phyloP scores from a whole-genome alignment of 1,140 invertebrate species.

The Nautilus pompilius region DNA sequence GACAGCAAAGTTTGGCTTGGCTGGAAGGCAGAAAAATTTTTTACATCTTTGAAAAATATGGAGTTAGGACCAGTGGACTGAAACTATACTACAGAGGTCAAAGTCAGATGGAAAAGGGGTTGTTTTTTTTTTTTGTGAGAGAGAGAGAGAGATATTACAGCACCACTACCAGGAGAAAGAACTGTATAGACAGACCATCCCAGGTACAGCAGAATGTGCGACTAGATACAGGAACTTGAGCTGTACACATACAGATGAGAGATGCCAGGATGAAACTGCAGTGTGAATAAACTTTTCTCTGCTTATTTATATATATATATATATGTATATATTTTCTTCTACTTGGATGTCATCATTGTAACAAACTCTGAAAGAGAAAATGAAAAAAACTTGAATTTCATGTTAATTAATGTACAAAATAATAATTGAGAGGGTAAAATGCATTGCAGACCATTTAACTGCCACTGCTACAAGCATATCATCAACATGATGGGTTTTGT shows the following conservation, averaged over 20 bases:
- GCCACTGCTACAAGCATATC: too few species aligned
- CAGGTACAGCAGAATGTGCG: slow-evolving; percentile 3
- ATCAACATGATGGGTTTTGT: too few species aligned
- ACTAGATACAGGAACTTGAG: slow-evolving; percentile 4
- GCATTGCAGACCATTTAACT: too few species aligned
- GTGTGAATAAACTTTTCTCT: not conserved
- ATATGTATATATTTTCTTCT: not conserved
- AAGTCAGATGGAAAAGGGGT: slow-evolving; percentile 2
- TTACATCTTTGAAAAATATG: slow-evolving; percentile 6
- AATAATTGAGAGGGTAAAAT: too few species aligned
- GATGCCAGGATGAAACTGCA: slow-evolving; percentile 2
- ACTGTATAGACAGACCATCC: slow-evolving; percentile 7
- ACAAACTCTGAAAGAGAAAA: slow-evolving; percentile 4
- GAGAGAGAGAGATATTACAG: not conserved
- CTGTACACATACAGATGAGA: slow-evolving; percentile 4
- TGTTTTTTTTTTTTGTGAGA: too few species aligned
- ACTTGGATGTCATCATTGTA: slow-evolving; percentile 13
- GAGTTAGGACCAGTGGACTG: not conserved
- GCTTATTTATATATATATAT: not conserved
- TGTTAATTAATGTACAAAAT: too few species aligned
- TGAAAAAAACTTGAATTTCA: too few species aligned
- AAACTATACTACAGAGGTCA: too few species aligned
- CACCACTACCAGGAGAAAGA: slow-evolving; percentile 4
- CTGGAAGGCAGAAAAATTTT: slow-evolving; percentile 5
- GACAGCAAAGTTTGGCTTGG: slow-evolving; percentile 5